A percentile compares a stretch with the other conserved stretches of the same genome.
Conservation (phyloP, 2,113 vertebrate genomes). For the Pipra filicauda region DNA sequence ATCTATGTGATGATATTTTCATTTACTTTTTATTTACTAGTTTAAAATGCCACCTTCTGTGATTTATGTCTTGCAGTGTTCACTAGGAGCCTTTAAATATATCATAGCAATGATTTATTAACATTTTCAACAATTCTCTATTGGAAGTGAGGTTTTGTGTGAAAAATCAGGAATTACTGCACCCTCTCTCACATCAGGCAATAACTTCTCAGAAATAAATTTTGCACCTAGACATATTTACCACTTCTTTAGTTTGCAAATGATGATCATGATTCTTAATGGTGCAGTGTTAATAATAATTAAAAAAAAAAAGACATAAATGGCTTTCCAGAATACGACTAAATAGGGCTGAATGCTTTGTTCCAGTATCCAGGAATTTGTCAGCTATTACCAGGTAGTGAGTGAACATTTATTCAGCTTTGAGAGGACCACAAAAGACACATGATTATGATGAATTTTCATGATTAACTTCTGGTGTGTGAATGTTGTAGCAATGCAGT, state of each 20-base stretch:
- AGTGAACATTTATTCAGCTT: slow-evolving; percentile 26
- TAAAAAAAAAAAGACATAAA: background rate
- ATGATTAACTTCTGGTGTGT: background rate
- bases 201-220: slow-evolving; percentile 7
- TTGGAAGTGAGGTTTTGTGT: background rate
- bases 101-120: slow-evolving; percentile 34
- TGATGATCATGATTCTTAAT: slow-evolving; percentile 20
- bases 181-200: background rate
- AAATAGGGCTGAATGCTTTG: background rate
- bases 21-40: slow-evolving; percentile 53
- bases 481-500: background rate
- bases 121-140: background rate
- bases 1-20: slow-evolving; percentile 24
- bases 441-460: background rate
- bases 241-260: slow-evolving; percentile 15
- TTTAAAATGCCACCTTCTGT: slow-evolving; percentile 12
- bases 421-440: background rate
- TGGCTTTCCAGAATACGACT: background rate
- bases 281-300: background rate
- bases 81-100: slow-evolving; percentile 46
- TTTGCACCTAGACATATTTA: background rate
- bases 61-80: slow-evolving; percentile 16
- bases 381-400: background rate
- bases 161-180: slow-evolving; percentile 33
- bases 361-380: background rate